Evolutionary conservation across 2,113 vertebrate species (phyloP), one percentile per base, ranked within the genome.

Genomic region (Dipodomys merriami): DNA sequence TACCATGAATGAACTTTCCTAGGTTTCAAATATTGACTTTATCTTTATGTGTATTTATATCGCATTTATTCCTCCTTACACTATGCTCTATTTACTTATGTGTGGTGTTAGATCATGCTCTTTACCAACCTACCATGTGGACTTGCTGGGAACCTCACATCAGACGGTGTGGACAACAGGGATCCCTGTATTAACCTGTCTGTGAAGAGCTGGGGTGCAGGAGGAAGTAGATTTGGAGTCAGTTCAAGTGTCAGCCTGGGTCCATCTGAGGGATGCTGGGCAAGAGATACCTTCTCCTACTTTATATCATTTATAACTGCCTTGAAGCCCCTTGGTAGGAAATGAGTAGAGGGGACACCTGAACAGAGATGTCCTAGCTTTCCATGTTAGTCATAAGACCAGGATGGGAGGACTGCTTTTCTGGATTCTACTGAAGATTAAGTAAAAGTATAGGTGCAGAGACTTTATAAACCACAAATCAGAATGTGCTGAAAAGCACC

Each of bases 1-100:
- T 35, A 11, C 25, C 80, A 89, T 1, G 3, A 90, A 81, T 71
- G 39, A 68, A 81, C 91, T 94, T 79, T 44, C 53, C n/a, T 65
- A 77, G 68, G 91, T 68, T 88, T 68, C 84, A 71, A 91, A 96
- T 89, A 91, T 91, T 94, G 93, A 94, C 94, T 89, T 89, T 91
- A 90, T 93, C 93, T 96, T 89, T 80, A 39, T 39, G 39, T 39
- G 39, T 39, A 72, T 94, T 88, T 94, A 78, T 88, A 49, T 79
- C 79, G 39, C 44, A 81, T 71, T 81, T 81, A 86, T 67, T 87
- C 69, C 49, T 88, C 83, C 53, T 69, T 87, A 64, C 46, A 57
- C 62, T 53, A 18, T 7, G 57, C 57, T 92, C 80, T 86, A 9
- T 93, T 86, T 82, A 77, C 85, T 80, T 33, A 7, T 64, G 65